Evolutionary conservation across 2,888 invertebrate species (phyloP).

Genomic region (Lapara coniferarum): DNA sequence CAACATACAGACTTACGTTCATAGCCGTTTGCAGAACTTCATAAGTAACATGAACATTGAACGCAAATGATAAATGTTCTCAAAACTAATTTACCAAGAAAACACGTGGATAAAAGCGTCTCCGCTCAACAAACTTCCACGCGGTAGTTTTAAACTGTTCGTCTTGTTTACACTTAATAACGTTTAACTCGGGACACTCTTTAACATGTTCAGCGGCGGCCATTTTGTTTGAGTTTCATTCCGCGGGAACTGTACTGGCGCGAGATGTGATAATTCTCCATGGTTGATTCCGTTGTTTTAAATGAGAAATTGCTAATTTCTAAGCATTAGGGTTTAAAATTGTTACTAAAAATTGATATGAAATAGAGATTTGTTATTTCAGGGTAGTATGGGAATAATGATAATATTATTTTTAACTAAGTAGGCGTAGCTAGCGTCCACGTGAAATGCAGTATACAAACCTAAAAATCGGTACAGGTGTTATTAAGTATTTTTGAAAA

Average conservation of each 20-base stretch:
- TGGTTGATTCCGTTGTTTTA: too few species aligned
- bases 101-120: constrained; percentile 13
- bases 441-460: too few species aligned
- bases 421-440: too few species aligned
- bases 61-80: constrained; percentile 2
- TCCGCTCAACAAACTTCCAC: constrained; percentile 7
- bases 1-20: neutral
- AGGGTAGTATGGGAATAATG: too few species aligned
- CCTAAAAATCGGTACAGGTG: too few species aligned
- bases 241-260: neutral
- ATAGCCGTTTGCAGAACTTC: neutral
- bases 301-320: too few species aligned
- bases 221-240: constrained; percentile 22
- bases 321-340: too few species aligned
- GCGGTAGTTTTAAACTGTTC: constrained; percentile 22
- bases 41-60: neutral
- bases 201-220: constrained; percentile 6
- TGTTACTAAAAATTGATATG: too few species aligned
- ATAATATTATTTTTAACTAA: too few species aligned
- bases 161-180: constrained; percentile 24
- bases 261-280: too few species aligned
- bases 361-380: too few species aligned
- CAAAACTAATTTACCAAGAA: constrained; percentile 16
- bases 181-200: constrained; percentile 20
- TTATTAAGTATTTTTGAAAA: too few species aligned